These are phyloP conservation scores for Oryzias melastigma DNA, from an alignment of 2,113 vertebrate genomes.

Conservation along the genomic window DNA sequence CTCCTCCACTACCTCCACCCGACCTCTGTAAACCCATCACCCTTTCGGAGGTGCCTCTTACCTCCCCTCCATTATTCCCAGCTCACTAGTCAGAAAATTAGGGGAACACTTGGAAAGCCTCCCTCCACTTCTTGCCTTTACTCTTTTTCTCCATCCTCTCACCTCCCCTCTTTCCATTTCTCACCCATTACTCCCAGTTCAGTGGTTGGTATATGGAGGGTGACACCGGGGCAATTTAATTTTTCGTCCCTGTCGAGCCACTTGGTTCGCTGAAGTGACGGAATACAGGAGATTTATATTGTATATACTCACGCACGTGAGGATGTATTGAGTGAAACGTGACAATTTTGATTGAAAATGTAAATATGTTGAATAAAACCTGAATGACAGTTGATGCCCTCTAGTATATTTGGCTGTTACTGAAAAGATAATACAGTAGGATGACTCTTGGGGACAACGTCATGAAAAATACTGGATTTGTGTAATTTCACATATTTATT, in stretches of 20 bases:
- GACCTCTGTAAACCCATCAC: slow-evolving; percentile 49
- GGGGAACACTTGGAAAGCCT: slow-evolving; percentile 42
- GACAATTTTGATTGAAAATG: too few species aligned
- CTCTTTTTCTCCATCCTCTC: slow-evolving; percentile 19
- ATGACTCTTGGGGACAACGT: too few species aligned
- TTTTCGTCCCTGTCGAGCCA: slow-evolving; percentile 42
- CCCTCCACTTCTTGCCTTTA: slow-evolving; percentile 12
- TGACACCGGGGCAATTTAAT: slow-evolving; percentile 71
- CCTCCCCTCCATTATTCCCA: slow-evolving; percentile 64
- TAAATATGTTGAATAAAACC: too few species aligned
- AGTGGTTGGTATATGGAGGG: slow-evolving; percentile 65
- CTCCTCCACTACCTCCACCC: slow-evolving; percentile 46
- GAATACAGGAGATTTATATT: slow-evolving; percentile 22
- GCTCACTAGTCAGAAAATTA: slow-evolving; percentile 68
- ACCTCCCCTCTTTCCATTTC: slow-evolving; percentile 42
- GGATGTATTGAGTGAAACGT: not conserved
- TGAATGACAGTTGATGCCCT: too few species aligned
- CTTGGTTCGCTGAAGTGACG: slow-evolving; percentile 21
- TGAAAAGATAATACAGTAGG: too few species aligned
- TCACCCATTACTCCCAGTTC: slow-evolving; percentile 73
- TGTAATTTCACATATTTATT: too few species aligned
- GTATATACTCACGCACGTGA: not conserved
- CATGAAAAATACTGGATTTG: too few species aligned
- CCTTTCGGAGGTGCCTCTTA: slow-evolving; percentile 41
- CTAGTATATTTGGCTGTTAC: too few species aligned